A percentile compares a stretch with the other conserved stretches of the same genome.
Conservation (phyloP, 1,140 invertebrate species). For the Conus ventricosus region DNA sequence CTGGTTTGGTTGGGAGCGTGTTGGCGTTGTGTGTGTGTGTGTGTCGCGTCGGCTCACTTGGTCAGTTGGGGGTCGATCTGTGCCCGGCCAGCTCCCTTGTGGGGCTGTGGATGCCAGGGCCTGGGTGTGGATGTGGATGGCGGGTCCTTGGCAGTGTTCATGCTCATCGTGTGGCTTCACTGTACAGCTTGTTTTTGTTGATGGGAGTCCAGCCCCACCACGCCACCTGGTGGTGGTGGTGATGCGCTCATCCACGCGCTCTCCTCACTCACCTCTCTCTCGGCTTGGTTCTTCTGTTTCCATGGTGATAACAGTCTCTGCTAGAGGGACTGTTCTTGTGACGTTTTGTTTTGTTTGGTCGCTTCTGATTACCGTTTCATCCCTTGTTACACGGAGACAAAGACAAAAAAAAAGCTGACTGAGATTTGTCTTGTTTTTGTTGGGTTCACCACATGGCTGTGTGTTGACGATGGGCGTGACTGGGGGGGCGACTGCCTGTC, state of each 20-base stretch:
- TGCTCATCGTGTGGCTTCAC: not conserved
- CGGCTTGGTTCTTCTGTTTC: not conserved
- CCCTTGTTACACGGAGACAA: not conserved
- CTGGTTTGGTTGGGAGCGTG: not conserved
- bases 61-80: not conserved
- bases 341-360: not conserved
- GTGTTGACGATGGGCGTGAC: not conserved
- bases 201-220: too few relatives aligned
- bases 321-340: too few relatives aligned
- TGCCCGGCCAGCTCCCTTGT: not conserved
- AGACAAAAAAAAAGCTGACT: not conserved
- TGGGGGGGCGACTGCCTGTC: not conserved
- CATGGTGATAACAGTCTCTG: too few relatives aligned
- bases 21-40: not conserved
- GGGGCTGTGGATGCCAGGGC: not conserved
- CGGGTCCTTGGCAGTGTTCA: not conserved
- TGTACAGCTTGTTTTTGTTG: not conserved
- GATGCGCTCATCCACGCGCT: not conserved
- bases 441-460: not conserved
- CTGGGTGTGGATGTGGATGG: not conserved
- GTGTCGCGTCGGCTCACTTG: not conserved
- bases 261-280: not conserved
- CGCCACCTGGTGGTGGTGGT: not conserved
- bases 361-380: not conserved
- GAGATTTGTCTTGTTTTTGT: not conserved